These are phyloP conservation scores for Melanostoma mellinum DNA, from an alignment of 2,888 invertebrate genomes.

Conservation along the genomic window DNA sequence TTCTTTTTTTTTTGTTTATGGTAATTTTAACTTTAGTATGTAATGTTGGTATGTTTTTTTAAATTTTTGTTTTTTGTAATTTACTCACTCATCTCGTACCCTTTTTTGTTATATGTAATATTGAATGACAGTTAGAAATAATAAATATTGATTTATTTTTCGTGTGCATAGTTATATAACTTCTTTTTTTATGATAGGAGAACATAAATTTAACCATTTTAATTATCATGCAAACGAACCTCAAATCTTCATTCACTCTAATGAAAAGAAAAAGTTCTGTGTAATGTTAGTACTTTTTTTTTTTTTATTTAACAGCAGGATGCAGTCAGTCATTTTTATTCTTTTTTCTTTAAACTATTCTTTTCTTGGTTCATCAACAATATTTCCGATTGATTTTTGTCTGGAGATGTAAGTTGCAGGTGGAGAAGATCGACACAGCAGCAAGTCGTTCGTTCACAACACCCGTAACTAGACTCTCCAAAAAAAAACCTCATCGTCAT, in stretches of 20 bases:
- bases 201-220: conserved; percentile 34
- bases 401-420: not conserved
- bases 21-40: conserved; percentile 56
- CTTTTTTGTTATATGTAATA: conserved; percentile 39
- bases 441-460: conserved; percentile 34
- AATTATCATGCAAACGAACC: conserved; percentile 49
- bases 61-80: conserved; percentile 35
- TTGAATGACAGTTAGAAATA: conserved; percentile 49
- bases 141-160: conserved; percentile 54
- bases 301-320: conserved; percentile 63
- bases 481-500: not conserved
- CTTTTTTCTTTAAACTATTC: conserved; percentile 32
- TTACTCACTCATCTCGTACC: conserved; percentile 65
- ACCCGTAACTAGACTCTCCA: conserved; percentile 7
- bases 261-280: conserved; percentile 20
- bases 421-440: conserved; percentile 44
- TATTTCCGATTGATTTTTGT: conserved; percentile 3
- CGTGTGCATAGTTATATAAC: conserved; percentile 19
- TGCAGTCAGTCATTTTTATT: conserved; percentile 62
- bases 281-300: conserved; percentile 26
- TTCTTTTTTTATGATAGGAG: conserved; percentile 9
- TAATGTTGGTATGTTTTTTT: conserved; percentile 57
- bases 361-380: conserved; percentile 43
- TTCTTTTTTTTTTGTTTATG: conserved; percentile 27
- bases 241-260: conserved; percentile 45